Evolutionary conservation across 1,140 invertebrate genomes (phyloP).

Genomic region (Uloborus diversus): DNA sequence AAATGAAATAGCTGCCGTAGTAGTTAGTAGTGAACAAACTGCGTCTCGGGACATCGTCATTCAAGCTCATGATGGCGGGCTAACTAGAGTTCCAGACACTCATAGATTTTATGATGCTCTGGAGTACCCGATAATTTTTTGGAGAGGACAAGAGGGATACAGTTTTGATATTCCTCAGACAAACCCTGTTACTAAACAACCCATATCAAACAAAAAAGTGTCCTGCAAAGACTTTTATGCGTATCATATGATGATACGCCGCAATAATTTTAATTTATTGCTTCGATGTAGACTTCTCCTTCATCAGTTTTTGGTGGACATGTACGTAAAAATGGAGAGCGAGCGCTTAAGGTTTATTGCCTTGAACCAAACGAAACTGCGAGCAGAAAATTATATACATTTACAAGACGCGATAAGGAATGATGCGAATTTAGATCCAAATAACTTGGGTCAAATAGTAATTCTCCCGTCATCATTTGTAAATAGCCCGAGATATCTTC

Average conservation of each 20-base stretch:
- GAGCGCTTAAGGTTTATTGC: constrained; percentile 16
- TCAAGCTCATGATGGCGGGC: constrained; percentile 58
- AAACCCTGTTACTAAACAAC: background rate
- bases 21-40: constrained; percentile 64
- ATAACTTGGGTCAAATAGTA: background rate
- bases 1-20: constrained; percentile 66
- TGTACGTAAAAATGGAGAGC: constrained; percentile 40
- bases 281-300: constrained; percentile 55
- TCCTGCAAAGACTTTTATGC: background rate
- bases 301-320: constrained; percentile 54
- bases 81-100: constrained; percentile 48
- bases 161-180: constrained; percentile 50
- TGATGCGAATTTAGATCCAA: background rate
- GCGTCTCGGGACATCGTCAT: constrained; percentile 64
- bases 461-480: constrained; percentile 44
- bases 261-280: constrained; percentile 58
- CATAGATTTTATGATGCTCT: constrained; percentile 56
- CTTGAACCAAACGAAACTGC: constrained; percentile 45
- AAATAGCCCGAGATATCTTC: constrained; percentile 41
- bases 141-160: constrained; percentile 50
- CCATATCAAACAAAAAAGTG: background rate
- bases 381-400: constrained; percentile 32
- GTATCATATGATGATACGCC: background rate
- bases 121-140: constrained; percentile 55
- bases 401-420: constrained; percentile 29